Conservation (phyloP, 2,888 invertebrate species). For the Linnaemya vulpina region DNA sequence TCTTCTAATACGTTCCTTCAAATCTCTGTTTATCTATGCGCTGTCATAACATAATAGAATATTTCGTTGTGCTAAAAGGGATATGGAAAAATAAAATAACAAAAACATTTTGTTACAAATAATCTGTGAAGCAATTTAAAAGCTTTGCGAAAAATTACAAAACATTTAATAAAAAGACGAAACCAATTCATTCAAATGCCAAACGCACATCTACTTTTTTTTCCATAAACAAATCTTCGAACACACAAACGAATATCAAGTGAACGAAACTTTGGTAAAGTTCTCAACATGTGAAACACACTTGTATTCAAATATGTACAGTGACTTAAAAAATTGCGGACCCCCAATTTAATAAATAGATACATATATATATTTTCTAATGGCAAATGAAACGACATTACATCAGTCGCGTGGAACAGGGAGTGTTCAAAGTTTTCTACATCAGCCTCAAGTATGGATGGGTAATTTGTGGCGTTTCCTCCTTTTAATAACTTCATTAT, state of each 20-base stretch:
- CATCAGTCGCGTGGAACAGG: background rate
- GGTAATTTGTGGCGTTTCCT: too few species aligned
- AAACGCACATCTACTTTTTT: constrained; percentile 13
- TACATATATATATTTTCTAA: background rate
- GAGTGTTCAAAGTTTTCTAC: too few species aligned
- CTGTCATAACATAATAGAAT: constrained; percentile 18
- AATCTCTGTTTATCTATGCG: constrained; percentile 16
- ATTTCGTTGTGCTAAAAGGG: constrained; percentile 37
- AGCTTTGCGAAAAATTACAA: constrained; percentile 33
- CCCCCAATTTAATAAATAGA: background rate
- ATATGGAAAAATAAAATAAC: constrained; percentile 19
- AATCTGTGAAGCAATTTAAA: constrained; percentile 55
- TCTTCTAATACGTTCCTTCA: constrained; percentile 24
- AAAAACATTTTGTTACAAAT: constrained; percentile 47
- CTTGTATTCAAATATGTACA: background rate
- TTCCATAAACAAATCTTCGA: background rate
- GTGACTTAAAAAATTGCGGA: background rate
- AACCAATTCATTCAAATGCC: constrained; percentile 33
- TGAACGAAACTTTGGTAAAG: background rate
- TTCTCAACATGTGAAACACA: background rate
- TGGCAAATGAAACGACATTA: too few species aligned
- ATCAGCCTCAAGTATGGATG: too few species aligned
- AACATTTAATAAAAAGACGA: constrained; percentile 25
- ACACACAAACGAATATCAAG: background rate
- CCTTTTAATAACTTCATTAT: too few species aligned